phyloP scores from a whole-genome alignment of 2,113 vertebrate genomes.

The Cairina moschata region DNA sequence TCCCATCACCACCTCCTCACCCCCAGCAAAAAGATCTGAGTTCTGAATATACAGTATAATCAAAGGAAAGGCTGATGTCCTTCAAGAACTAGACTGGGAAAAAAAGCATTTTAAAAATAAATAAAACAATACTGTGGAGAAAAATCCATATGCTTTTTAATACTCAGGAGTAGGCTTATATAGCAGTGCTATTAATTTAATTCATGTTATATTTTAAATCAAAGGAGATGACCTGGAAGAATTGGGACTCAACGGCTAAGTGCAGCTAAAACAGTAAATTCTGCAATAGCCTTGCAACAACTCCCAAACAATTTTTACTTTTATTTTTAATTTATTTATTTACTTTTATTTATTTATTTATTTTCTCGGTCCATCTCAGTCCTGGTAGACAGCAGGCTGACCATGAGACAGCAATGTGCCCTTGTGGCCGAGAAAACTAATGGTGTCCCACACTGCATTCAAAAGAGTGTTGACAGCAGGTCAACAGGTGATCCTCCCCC shows the following conservation, averaged over 20 bases:
- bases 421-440: too few relatives aligned
- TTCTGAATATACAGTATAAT: background rate
- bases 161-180: background rate
- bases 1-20: too few relatives aligned
- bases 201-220: background rate
- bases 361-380: background rate
- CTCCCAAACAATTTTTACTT: background rate
- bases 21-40: background rate
- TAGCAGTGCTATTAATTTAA: background rate
- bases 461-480: too few relatives aligned
- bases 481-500: too few relatives aligned
- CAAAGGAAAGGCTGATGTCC: background rate
- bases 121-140: background rate
- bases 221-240: background rate
- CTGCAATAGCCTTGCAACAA: background rate
- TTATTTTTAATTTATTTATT: too few relatives aligned
- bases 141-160: background rate
- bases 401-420: too few relatives aligned
- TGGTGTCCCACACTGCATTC: too few relatives aligned
- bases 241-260: background rate
- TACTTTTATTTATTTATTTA: background rate
- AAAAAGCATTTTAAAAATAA: background rate
- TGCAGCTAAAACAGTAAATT: background rate
- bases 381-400: too few relatives aligned
- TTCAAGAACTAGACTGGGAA: background rate